Evolutionary conservation across 2,113 vertebrate species (phyloP).

Genomic region (Notothenia rossii): DNA sequence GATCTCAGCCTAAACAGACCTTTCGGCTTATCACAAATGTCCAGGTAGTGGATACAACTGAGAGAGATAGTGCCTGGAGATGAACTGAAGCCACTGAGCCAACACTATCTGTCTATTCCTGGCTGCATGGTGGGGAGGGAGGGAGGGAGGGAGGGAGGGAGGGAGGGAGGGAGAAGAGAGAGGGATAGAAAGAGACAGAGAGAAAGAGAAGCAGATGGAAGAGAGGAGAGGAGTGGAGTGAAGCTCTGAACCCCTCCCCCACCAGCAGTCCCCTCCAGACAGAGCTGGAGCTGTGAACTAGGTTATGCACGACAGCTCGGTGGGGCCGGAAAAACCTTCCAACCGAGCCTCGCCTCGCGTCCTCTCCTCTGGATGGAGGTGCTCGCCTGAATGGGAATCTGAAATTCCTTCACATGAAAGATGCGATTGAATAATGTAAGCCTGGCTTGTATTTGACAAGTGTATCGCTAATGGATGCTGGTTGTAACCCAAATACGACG

Average conservation of each 20-base stretch:
- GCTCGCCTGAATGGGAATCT: constrained; percentile 31
- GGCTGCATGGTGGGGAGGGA: constrained; percentile 24
- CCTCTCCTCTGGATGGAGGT: constrained; percentile 36
- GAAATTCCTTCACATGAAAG: constrained; percentile 49
- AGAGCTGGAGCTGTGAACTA: constrained; percentile 69
- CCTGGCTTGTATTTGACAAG: constrained; percentile 36
- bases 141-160: constrained; percentile 8
- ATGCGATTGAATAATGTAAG: constrained; percentile 69
- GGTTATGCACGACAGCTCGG: constrained; percentile 75
- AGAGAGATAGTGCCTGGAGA: constrained; percentile 59
- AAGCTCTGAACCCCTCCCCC: constrained; percentile 60
- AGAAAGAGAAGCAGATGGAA: constrained; percentile 10
- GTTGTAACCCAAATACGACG: constrained; percentile 31
- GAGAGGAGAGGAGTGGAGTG: constrained; percentile 23
- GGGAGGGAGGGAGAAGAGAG: constrained; percentile 2
- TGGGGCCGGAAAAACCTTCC: constrained; percentile 46
- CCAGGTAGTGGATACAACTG: constrained; percentile 67
- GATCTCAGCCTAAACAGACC: constrained; percentile 56
- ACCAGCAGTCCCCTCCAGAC: constrained; percentile 67
- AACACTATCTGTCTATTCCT: constrained; percentile 63
- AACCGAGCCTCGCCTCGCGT: constrained; percentile 28
- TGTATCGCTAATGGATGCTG: constrained; percentile 51
- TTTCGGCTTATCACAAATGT: constrained; percentile 66
- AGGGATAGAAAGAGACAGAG: constrained; percentile 12
- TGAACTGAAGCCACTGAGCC: constrained; percentile 62